A percentile compares a stretch with the other conserved stretches of the same genome.
Evolutionary conservation across 2,797 vertebrate genomes (phyloP).

Genomic region (Urocyon cinereoargenteus): DNA sequence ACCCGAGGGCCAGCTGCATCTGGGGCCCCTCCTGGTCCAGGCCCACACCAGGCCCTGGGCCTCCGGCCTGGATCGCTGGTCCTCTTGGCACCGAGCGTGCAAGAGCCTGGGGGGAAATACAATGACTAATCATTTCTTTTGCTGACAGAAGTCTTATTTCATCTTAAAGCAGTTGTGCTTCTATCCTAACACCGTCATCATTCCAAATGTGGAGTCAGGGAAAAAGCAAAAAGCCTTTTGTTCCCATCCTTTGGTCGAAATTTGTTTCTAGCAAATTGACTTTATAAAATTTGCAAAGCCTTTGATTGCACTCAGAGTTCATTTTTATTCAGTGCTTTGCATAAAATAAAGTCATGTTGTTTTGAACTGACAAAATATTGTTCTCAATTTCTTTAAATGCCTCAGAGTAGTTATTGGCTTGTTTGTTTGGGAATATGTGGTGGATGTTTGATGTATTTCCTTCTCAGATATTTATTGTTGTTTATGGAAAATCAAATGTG

Average conservation of each 20-base stretch:
- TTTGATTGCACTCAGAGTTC: constrained; percentile 14
- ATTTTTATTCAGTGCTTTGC: constrained; percentile 23
- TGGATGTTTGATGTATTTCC: background rate
- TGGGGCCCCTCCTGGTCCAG: constrained; percentile 31
- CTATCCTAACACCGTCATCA: background rate
- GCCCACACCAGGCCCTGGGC: background rate
- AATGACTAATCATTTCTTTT: background rate
- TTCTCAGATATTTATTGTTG: background rate
- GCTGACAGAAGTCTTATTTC: constrained; percentile 46
- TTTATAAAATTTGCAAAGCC: background rate
- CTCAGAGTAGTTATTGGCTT: background rate
- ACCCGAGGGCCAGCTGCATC: constrained; percentile 3
- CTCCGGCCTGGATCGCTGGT: background rate
- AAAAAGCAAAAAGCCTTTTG: background rate
- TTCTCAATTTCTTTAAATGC: constrained; percentile 17
- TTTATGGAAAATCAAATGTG: constrained; percentile 5
- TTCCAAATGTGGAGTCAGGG: background rate
- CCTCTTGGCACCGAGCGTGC: background rate
- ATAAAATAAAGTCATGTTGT: constrained; percentile 43
- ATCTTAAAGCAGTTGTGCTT: background rate
- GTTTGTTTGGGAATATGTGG: constrained; percentile 26
- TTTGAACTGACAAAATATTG: constrained; percentile 44
- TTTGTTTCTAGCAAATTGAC: constrained; percentile 31
- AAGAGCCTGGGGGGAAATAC: background rate
- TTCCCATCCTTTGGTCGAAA: background rate